Evolutionary conservation across 2,888 invertebrate species (phyloP), one percentile per base, ranked within the genome.

Genomic region (Azorinus chamasolen): DNA sequence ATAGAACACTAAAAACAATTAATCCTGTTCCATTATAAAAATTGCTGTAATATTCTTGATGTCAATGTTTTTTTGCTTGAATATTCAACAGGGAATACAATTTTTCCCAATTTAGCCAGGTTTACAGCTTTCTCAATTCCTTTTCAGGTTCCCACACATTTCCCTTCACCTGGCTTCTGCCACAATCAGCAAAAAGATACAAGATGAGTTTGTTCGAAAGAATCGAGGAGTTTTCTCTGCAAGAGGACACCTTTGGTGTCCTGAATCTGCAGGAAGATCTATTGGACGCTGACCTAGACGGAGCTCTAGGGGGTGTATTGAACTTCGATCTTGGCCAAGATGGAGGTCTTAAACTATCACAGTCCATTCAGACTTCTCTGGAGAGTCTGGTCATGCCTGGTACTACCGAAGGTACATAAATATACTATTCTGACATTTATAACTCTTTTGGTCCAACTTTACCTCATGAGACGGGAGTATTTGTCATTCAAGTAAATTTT

Each of bases 201-300:
- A 51, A 39, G 46, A 32, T 53, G 71, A 76, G 61, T 39, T 55
- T 74, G 43, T 77, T 69, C 70, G 66, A 70, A 64, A 68, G 51
- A 46, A 70, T 77, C 73, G 80, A 80, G 63, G 76, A 72, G 48
- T 70, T 66, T 55, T 50, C 61, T 25, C 64, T 62, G 61, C 73
- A 64, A 55, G 37, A 46, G 57, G 70, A 73, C 66, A 65, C 70
- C 66, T 76, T 58, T 50, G 59, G 73, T 45, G 80, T 77, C 64
- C 78, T 78, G 25, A 75, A 75, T 57, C 65, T 75, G 68, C 69
- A 74, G 45, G 74, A 74, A 51, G 78, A 78, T 55, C 64, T 78
- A 48, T 68, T 71, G 75, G 74, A 68, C 72, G 81, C 64, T 78
- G 80, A 80, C 70, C 70, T 80, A 14, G n/a, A 32, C 6, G 59